Conservation (phyloP, 2,797 vertebrate species). For the Propithecus perrieri region DNA sequence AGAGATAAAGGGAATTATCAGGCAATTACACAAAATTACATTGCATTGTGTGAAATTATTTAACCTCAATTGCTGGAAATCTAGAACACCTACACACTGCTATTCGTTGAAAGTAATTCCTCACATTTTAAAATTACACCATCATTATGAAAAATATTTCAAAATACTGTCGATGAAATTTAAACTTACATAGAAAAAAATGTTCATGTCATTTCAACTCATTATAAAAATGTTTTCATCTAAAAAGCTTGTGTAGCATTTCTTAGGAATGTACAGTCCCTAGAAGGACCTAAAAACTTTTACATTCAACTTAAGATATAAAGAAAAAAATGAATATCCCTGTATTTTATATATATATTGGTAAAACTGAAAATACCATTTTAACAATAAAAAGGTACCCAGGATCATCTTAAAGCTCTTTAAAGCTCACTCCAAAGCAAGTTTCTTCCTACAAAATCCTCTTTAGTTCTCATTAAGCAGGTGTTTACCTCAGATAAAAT, state of each 20-base stretch:
- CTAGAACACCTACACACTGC: conserved; percentile 5
- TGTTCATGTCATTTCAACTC: neutral
- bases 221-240: neutral
- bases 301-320: neutral
- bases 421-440: neutral
- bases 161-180: neutral
- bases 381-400: neutral
- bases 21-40: conserved; percentile 4
- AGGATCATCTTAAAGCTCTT: neutral
- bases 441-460: conserved; percentile 14
- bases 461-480: neutral
- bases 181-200: conserved; percentile 16
- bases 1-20: conserved; percentile 55
- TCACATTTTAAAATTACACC: conserved; percentile 39
- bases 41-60: neutral
- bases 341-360: neutral
- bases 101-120: neutral
- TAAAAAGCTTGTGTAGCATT: neutral
- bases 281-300: neutral
- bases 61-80: conserved; percentile 9
- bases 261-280: neutral
- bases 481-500: conserved; percentile 16
- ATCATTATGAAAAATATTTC: conserved; percentile 29
- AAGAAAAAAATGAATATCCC: neutral
- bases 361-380: neutral